Base-by-base conservation (phyloP, 1,140 invertebrate species). In the Asbolus verrucosus region DNA sequence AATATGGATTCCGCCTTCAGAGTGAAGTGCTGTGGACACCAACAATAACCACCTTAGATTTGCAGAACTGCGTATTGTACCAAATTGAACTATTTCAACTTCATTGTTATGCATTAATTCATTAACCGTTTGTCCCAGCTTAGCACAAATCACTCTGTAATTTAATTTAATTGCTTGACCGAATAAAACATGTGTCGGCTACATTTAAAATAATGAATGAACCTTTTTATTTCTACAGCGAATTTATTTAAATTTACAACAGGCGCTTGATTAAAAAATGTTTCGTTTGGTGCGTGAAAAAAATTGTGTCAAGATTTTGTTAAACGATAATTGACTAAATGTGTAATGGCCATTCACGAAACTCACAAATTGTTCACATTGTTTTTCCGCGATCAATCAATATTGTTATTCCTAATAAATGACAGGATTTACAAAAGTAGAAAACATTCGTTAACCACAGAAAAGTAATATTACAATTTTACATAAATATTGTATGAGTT, bases 111-210 rank as follows among this genome's bases (percentile, higher is more conserved):
- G 39, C 39, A 41, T 63, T 63, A 63, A 63, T 63, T 43, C 61
- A 63, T 43, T 63, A 63, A 38, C 61, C 61, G 46, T 54, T 54
- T 27, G 46, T 54, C 46, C 46, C 46, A 27, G 46, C 31, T 39
- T 41, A 33, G 41, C 31, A 63, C 61, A 63, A 63, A 63, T 63
- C 61, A 39, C 61, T 38, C 61, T 19, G 61, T 63, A 63, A 63
- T 63, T 63, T 63, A 63, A 63, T 63, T 63, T 63, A 63, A 63
- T 63, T 63, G 33, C 33, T 63, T 41, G 33, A 38, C 21, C 39
- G 61, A 63, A 63, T 63, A 63, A 63, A 41, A 63, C 61, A 63
- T 63, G 61, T 41, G 61, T 63, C 41, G n/a, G 61, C 39, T 41
- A 41, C 39, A 16, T 41, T 63, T 63, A 38, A 63, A 63, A 54